Conservation (phyloP, 1,140 invertebrate species). For the Cecropterus lyciades region DNA sequence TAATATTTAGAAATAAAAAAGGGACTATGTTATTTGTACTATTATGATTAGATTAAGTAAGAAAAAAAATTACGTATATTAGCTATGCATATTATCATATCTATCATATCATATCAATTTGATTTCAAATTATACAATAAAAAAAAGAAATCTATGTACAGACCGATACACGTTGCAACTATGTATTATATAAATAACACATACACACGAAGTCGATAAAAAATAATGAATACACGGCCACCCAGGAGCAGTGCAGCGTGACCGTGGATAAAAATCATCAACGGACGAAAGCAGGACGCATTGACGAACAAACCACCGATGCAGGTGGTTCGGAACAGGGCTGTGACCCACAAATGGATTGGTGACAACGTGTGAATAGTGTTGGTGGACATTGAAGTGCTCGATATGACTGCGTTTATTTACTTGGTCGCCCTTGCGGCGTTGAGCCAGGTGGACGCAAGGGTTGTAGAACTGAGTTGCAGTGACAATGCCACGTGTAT, state of each 20-base stretch:
- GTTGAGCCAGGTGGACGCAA: conserved; percentile 55
- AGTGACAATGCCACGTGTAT: conserved; percentile 83
- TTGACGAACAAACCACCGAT: conserved; percentile 70
- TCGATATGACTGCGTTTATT: conserved; percentile 70
- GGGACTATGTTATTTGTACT: too few species aligned
- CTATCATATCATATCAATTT: too few species aligned
- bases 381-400: conserved; percentile 65
- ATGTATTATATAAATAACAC: conserved; percentile 46
- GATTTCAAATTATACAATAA: too few species aligned
- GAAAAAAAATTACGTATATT: too few species aligned
- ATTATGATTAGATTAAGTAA: too few species aligned
- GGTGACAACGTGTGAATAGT: conserved; percentile 60
- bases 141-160: neutral
- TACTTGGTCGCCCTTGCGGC: conserved; percentile 60
- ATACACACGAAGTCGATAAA: conserved; percentile 55
- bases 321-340: conserved; percentile 55
- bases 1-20: too few species aligned
- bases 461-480: conserved; percentile 71
- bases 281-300: conserved; percentile 57
- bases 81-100: too few species aligned
- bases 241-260: conserved; percentile 65
- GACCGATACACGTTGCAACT: neutral
- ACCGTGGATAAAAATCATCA: conserved; percentile 78
- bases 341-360: conserved; percentile 78
- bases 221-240: conserved; percentile 60